Base-by-base conservation (phyloP, 1,140 invertebrate species). In the Drosophila ironensis region DNA sequence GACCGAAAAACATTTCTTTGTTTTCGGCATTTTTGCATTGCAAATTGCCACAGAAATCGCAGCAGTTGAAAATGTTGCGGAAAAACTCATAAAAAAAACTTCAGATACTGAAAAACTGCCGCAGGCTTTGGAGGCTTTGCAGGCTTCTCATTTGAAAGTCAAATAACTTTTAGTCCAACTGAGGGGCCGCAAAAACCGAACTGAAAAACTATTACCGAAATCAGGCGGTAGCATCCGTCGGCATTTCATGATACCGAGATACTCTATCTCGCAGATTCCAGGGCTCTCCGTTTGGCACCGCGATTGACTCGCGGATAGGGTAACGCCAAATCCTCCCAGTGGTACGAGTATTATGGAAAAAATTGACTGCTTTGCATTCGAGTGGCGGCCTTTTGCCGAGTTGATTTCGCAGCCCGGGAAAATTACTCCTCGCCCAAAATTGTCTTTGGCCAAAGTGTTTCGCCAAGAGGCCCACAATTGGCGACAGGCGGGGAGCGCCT, bases 21-120 rank as follows among this genome's bases (percentile, higher is more conserved):
- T 84, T 84, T 74, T 72, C 56, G 75, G 71, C 74, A 86, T 86
- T 86, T 86, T 86, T 86, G 80, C 80, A 86, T 80, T 86, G 80
- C 80, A 86, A 86, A 86, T 86, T 86, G 80, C 80, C 71, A 74
- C 70, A 71, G 66, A 84, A 84, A 86, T 86, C 78, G 80, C 78
- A 50, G 80, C 80, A 71, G 76, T 64, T 56, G 60, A 71, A 84
- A 82, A 84, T 84, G 77, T 84, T 84, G 78, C 80, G 78, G 78
- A 84, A 84, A 82, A 82, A 75, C 81, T 86, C 80, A 86, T 86
- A 86, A 86, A 84, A 81, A 76, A 71, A 45, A 33, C 30, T 33
- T 33, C 50, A 41, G 30, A 72, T 37, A 52, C 46, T 51, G 30
- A 46, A 47, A 61, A 61, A 61, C 61, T 59, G 41, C 66, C 45